A percentile compares a stretch with the other conserved stretches of the same genome.
These are phyloP conservation scores for Hyperoodon ampullatus DNA, from an alignment of 2,113 vertebrate genomes.

Conservation along the genomic window DNA sequence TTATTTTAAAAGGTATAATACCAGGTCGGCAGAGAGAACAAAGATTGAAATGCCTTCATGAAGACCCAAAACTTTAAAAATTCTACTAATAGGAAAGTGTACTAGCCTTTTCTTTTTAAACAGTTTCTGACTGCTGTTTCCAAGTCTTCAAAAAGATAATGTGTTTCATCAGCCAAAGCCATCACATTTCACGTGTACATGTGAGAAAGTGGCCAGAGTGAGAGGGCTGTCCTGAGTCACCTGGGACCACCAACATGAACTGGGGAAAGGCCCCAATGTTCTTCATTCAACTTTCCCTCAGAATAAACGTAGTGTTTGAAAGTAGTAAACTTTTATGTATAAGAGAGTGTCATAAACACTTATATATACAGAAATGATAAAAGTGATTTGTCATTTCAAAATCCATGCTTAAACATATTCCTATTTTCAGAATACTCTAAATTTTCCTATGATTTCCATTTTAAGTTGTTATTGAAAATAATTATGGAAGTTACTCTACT, in stretches of 20 bases:
- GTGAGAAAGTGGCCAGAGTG: background rate
- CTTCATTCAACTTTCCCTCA: background rate
- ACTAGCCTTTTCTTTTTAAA: background rate
- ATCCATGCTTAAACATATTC: background rate
- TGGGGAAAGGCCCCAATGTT: background rate
- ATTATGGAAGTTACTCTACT: background rate
- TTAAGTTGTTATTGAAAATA: background rate
- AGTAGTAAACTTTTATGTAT: background rate
- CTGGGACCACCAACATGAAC: background rate
- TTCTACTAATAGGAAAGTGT: background rate
- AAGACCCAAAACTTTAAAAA: background rate
- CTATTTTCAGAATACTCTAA: background rate
- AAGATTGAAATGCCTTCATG: background rate
- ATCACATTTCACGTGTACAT: background rate
- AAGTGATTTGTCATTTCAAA: background rate
- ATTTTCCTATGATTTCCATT: background rate
- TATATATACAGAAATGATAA: rapidly evolving
- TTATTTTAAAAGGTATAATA: background rate
- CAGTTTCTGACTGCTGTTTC: background rate
- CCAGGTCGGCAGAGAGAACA: background rate
- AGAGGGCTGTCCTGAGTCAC: background rate
- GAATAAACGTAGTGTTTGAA: background rate
- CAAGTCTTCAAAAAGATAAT: background rate
- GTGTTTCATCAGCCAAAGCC: background rate
- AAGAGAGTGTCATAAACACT: background rate